Conservation (phyloP, 2,113 vertebrate genomes). For the Aegotheles bennettii region DNA sequence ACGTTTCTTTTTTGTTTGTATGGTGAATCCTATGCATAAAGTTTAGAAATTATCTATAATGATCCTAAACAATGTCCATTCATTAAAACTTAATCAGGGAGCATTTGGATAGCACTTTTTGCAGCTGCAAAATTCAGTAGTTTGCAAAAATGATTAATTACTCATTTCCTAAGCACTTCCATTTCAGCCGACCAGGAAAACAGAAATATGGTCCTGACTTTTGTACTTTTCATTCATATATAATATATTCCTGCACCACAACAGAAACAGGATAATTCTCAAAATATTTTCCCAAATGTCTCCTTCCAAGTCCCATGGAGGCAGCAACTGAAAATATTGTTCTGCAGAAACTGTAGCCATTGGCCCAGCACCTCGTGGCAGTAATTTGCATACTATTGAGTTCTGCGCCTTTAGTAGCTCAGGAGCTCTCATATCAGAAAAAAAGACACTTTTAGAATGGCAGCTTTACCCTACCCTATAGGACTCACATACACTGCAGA, state of each 20-base stretch:
- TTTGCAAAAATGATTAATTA: not conserved
- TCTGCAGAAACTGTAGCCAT: not conserved
- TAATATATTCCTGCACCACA: not conserved
- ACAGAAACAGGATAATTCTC: not conserved
- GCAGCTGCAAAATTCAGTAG: not conserved
- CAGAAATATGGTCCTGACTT: not conserved
- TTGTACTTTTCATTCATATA: not conserved
- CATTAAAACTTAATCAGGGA: not conserved
- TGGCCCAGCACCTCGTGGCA: not conserved
- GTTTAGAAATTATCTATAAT: not conserved
- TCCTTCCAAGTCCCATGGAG: not conserved
- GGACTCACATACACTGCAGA: not conserved
- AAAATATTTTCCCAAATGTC: not conserved
- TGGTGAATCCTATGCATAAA: not conserved
- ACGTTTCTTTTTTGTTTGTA: not conserved
- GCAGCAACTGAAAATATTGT: not conserved
- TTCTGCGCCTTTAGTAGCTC: not conserved
- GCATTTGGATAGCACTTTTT: not conserved
- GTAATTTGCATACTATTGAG: not conserved
- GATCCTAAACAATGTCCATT: not conserved
- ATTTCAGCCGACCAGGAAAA: not conserved
- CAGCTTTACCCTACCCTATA: not conserved
- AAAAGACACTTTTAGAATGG: not conserved
- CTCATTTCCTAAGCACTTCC: not conserved
- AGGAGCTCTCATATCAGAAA: not conserved